phyloP scores from a whole-genome alignment of 2,797 vertebrate genomes.

The Eulemur mongoz region DNA sequence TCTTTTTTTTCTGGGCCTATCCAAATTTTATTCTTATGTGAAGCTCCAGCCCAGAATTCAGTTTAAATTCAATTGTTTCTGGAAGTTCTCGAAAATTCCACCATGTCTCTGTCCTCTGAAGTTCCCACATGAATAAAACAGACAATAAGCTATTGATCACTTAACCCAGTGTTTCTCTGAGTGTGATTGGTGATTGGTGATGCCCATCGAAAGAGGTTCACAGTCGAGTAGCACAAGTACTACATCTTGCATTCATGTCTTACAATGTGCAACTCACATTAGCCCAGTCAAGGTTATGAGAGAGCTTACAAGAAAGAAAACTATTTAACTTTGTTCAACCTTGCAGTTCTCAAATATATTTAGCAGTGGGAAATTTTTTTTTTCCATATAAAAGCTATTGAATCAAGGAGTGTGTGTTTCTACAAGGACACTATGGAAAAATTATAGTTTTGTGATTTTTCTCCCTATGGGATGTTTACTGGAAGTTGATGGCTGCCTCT shows the following conservation, averaged over 20 bases:
- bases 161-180: neutral
- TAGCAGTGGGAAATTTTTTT: neutral
- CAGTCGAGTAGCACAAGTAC: neutral
- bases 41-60: neutral
- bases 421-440: neutral
- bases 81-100: neutral
- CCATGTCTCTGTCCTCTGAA: neutral
- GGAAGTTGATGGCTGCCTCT: neutral
- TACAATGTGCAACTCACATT: neutral
- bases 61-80: neutral
- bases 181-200: neutral
- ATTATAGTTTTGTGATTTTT: neutral
- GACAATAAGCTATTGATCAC: neutral
- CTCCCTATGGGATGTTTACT: neutral
- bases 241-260: neutral
- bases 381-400: neutral
- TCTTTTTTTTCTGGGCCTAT: neutral
- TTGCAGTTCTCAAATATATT: neutral
- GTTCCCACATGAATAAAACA: neutral
- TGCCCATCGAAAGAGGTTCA: neutral
- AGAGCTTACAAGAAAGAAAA: neutral
- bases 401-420: neutral
- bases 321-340: neutral
- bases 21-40: constrained; percentile 27
- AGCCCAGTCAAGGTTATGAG: neutral